Evolutionary conservation across 2,888 invertebrate species (phyloP), one percentile per base, ranked within the genome.

Genomic region (Sminthurinus aureus): DNA sequence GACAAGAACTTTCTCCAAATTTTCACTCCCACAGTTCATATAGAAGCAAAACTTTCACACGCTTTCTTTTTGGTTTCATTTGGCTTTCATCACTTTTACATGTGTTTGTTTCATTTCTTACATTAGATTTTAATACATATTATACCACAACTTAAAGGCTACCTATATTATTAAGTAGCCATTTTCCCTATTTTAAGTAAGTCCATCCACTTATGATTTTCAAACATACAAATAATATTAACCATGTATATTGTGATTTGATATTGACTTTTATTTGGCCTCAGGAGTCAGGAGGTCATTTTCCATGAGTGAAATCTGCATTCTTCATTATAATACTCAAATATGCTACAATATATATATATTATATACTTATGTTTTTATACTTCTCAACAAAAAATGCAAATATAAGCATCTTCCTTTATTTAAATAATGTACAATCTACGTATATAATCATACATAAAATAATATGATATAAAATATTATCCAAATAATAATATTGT

Each of bases 21-120:
- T 80, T 80, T 73, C 73, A 80, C 73, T 50, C 79, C 18, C 22
- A 22, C 73, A 52, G 2, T 12, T 77, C 52, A 24, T 58, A 50
- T 8, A 74, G 6, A n/a, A 74, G 22, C 1, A 26, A 74, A 3
- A 74, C 9, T 38, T 38, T 64, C 18, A 64, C 64, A 1, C 15
- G 15, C 64, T 64, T 18, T 74, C 22, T 13, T 24, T 71, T n/a
- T 20, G 71, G 18, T 20, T 18, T 24, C 20, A 24, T n/a, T 24
- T 71, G 1, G 22, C 20, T 12, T 24, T 74, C 50, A 50, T 74
- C 11, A 74, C 58, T 15, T 12, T 58, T 26, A 64, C 26, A 74
- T 51, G 24, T 22, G 22, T 20, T 58, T 15, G 8, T 58, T 58
- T 77, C 22, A 77, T 52, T 58, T 76, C 22, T 13, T 22, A 76